phyloP scores from a whole-genome alignment of 2,113 vertebrate species.

The Pterophyllum scalare region DNA sequence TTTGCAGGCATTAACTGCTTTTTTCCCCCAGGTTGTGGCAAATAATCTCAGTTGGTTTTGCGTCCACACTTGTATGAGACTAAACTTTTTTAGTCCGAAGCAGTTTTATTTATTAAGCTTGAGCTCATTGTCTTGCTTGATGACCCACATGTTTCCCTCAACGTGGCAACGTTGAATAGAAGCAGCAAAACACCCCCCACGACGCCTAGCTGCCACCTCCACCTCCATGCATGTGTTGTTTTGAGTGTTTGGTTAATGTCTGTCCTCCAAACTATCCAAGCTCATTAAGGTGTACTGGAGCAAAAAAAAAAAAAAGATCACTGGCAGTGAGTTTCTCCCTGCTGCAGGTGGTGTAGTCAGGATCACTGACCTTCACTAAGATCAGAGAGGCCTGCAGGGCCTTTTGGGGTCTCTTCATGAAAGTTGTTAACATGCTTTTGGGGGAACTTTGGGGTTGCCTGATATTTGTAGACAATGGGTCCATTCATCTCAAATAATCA shows the following conservation, averaged over 20 bases:
- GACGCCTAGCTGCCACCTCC: too few species aligned
- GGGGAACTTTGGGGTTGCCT: neutral
- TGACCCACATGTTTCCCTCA: neutral
- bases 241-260: neutral
- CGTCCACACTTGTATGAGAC: neutral
- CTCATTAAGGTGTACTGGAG: neutral
- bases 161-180: neutral
- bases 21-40: too few species aligned
- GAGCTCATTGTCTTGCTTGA: neutral
- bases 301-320: neutral
- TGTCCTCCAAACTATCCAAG: neutral
- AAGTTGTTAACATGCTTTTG: neutral
- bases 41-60: neutral
- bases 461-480: neutral
- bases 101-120: neutral
- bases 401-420: neutral
- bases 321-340: neutral
- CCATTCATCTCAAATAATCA: fast-evolving
- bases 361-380: fast-evolving
- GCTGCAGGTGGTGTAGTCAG: neutral
- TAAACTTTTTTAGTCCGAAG: neutral
- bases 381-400: neutral
- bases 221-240: neutral
- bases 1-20: neutral
- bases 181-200: neutral